Evolutionary conservation across 2,797 vertebrate genomes (phyloP), one percentile per base, ranked within the genome.

Genomic region (Onychomys leucogaster): DNA sequence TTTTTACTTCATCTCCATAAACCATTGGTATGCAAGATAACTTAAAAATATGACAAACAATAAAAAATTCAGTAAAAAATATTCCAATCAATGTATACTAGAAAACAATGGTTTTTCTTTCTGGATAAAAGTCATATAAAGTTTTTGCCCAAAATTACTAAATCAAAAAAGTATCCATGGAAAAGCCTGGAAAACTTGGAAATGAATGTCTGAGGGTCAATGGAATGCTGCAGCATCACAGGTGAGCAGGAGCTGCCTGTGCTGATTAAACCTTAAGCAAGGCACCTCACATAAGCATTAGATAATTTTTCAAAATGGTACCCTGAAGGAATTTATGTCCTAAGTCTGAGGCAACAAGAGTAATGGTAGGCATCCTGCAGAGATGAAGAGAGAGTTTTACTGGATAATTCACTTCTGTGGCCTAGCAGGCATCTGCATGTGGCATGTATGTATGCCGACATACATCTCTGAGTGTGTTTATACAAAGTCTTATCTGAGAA

Each of bases 401-500:
- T 69, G 37, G 92, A n/a, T 41, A 77, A 81, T 76, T 89, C 75
- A 12, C 14, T 43, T 91, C 77, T 67, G 34, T 4, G 29, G 82
- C 65, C 19, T 52, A 57, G 32, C 13, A 57, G 90, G 7, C 32
- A 9, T 59, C 87, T 65, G 4, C 16, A 34, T 13, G 37, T 23
- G 46, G 71, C 0, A 0, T 25, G 4, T n/a, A 43, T 81, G 14
- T 78, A 59, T 21, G 69, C 34, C 95, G 94, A 91, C 91, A 57
- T 8, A 49, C 65, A 41, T 91, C 88, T 89, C 85, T 75, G 67
- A 65, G 77, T 91, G 73, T 93, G 91, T 97, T 98, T 96, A 94
- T 34, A 93, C 71, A 91, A 59, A n/a, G 46, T 71, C 93, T 97
- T 98, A 98, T 97, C 98, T 84, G 63, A 93, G 41, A 85, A 98